Evolutionary conservation across 2,113 vertebrate species (phyloP).

Genomic region (Python bivittatus): DNA sequence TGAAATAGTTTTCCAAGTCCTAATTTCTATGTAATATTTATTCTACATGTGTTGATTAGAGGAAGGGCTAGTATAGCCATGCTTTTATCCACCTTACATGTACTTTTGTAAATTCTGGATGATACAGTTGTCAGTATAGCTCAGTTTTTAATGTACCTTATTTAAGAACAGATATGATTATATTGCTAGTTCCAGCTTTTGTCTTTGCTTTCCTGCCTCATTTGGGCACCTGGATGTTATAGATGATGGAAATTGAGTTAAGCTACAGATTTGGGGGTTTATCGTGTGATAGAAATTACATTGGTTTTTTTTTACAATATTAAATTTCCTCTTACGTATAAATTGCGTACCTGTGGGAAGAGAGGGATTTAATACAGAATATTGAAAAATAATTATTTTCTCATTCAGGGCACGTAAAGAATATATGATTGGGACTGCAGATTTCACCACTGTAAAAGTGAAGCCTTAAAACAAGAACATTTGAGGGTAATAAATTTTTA

Average conservation of each 20-base stretch:
- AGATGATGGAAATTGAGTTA: not conserved
- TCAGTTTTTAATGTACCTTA: not conserved
- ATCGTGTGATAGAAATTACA: not conserved
- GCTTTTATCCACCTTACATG: not conserved
- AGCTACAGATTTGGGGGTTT: not conserved
- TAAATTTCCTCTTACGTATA: not conserved
- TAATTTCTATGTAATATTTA: not conserved
- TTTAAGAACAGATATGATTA: not conserved
- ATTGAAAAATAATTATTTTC: not conserved
- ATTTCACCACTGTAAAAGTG: not conserved
- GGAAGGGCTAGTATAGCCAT: not conserved
- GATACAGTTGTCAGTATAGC: not conserved
- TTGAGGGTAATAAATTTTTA: not conserved
- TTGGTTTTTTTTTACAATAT: not conserved
- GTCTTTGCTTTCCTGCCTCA: not conserved
- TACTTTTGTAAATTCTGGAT: not conserved
- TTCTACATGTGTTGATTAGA: not conserved
- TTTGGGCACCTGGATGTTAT: not conserved
- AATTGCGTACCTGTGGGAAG: not conserved
- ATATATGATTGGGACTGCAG: conserved; percentile 22
- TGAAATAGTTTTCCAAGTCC: not conserved
- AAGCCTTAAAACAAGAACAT: not conserved
- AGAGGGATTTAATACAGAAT: not conserved
- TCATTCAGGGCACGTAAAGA: conserved; percentile 7
- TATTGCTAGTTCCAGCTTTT: not conserved